Conservation (phyloP, 2,797 vertebrate genomes). For the Phalloptychus januarius region DNA sequence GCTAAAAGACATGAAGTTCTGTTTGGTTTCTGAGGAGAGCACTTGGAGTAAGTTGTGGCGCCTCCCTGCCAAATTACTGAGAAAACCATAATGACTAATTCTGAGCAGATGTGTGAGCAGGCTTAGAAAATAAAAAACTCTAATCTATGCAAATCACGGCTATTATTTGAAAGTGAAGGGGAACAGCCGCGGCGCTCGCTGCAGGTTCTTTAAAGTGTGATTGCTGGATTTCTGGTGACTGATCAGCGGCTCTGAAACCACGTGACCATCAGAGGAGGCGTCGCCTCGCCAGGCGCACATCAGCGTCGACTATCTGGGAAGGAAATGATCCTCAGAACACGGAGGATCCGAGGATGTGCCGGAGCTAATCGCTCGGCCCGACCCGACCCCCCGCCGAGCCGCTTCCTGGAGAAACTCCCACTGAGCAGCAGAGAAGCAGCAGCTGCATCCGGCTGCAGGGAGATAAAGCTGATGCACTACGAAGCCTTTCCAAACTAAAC, state of each 20-base stretch:
- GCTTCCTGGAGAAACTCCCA: constrained; percentile 57
- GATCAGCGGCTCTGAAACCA: constrained; percentile 19
- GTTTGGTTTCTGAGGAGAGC: constrained; percentile 24
- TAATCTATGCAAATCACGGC: constrained; percentile 57
- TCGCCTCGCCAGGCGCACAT: constrained; percentile 24
- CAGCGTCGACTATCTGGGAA: constrained; percentile 30
- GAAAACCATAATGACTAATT: constrained; percentile 50
- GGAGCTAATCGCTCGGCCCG: constrained; percentile 27
- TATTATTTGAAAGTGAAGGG: constrained; percentile 37
- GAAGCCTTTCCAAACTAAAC: neutral
- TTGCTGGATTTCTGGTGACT: constrained; percentile 33
- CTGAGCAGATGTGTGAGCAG: constrained; percentile 55
- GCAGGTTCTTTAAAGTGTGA: constrained; percentile 33
- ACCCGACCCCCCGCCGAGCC: constrained; percentile 12
- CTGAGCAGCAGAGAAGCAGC: constrained; percentile 45
- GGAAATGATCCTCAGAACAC: constrained; percentile 30
- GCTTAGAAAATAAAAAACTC: constrained; percentile 20
- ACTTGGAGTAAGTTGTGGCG: constrained; percentile 28
- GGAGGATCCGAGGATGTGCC: constrained; percentile 16
- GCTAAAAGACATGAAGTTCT: constrained; percentile 28
- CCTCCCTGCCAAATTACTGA: constrained; percentile 48
- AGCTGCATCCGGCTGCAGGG: constrained; percentile 53
- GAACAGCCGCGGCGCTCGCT: constrained; percentile 1
- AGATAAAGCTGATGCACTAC: neutral
- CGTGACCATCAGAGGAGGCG: constrained; percentile 12